A percentile compares a stretch with the other conserved stretches of the same genome.
phyloP scores from a whole-genome alignment of 2,113 vertebrate species.

The Poecile atricapillus region DNA sequence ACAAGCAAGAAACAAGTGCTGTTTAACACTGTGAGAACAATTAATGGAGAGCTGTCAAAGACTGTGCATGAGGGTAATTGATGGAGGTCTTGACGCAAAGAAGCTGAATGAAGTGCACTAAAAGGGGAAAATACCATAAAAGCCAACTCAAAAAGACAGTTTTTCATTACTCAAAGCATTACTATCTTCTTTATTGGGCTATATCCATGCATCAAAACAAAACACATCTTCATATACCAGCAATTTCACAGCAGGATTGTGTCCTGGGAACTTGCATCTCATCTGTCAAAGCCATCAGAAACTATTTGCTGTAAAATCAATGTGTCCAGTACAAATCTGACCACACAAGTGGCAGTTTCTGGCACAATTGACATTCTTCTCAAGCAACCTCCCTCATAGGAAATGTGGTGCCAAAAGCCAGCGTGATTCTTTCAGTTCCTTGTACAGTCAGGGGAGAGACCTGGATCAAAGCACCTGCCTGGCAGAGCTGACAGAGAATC shows the following conservation, averaged over 20 bases:
- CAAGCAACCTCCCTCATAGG: not conserved
- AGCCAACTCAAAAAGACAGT: not conserved
- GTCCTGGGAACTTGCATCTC: not conserved
- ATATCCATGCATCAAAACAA: not conserved
- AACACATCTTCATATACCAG: not conserved
- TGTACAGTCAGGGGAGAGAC: not conserved
- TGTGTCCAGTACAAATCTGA: not conserved
- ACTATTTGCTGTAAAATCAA: not conserved
- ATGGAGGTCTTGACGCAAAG: not conserved
- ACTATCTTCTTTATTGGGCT: not conserved
- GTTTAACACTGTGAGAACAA: not conserved
- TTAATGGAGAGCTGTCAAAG: not conserved
- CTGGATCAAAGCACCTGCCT: not conserved
- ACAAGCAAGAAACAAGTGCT: too few relatives aligned
- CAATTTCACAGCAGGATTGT: not conserved
- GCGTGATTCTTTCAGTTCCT: not conserved
- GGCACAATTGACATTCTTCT: not conserved
- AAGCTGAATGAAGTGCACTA: not conserved
- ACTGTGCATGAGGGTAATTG: not conserved
- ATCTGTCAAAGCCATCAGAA: not conserved
- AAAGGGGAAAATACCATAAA: not conserved
- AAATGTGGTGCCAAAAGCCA: not conserved
- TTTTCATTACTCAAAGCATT: not conserved
- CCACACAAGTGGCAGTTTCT: not conserved
- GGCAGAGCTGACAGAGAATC: not conserved